Evolutionary conservation across 2,797 vertebrate species (phyloP).

Genomic region (Neosilurus hyrtlii): DNA sequence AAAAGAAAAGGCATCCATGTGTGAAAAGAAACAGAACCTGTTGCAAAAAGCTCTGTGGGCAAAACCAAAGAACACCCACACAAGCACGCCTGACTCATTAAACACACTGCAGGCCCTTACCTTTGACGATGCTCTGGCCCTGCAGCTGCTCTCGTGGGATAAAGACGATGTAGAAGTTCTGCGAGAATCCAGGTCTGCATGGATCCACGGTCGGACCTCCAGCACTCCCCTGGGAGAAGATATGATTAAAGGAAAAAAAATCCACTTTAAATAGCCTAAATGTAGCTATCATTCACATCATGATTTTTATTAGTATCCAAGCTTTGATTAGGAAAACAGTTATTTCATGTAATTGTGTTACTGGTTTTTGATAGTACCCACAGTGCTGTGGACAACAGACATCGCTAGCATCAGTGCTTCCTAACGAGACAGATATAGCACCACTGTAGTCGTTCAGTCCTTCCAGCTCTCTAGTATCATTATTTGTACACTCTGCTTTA

Average conservation of each 20-base stretch:
- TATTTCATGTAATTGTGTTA: neutral
- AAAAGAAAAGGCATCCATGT: slow-evolving; percentile 20
- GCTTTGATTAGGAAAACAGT: neutral
- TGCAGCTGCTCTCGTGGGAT: slow-evolving; percentile 85
- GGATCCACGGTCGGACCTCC: slow-evolving; percentile 77
- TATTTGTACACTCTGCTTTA: neutral
- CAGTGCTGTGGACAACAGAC: neutral
- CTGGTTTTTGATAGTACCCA: neutral
- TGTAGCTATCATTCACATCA: neutral
- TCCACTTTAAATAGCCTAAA: neutral
- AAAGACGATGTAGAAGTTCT: slow-evolving; percentile 88
- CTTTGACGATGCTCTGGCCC: slow-evolving; percentile 92
- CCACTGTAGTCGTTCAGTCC: neutral
- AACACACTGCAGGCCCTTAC: slow-evolving; percentile 74
- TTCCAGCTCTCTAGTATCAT: neutral
- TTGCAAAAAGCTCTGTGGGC: slow-evolving; percentile 40
- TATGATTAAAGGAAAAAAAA: neutral
- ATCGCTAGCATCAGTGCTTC: too few relatives aligned
- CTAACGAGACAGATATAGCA: neutral
- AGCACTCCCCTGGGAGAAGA: slow-evolving; percentile 71
- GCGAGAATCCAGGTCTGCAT: slow-evolving; percentile 92
- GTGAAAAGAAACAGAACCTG: slow-evolving; percentile 42
- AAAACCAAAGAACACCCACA: slow-evolving; percentile 26
- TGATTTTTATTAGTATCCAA: neutral
- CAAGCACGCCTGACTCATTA: slow-evolving; percentile 55